These are phyloP conservation scores for Melikaiella ostensackeni DNA, from an alignment of 2,888 invertebrate genomes.

Conservation along the genomic window DNA sequence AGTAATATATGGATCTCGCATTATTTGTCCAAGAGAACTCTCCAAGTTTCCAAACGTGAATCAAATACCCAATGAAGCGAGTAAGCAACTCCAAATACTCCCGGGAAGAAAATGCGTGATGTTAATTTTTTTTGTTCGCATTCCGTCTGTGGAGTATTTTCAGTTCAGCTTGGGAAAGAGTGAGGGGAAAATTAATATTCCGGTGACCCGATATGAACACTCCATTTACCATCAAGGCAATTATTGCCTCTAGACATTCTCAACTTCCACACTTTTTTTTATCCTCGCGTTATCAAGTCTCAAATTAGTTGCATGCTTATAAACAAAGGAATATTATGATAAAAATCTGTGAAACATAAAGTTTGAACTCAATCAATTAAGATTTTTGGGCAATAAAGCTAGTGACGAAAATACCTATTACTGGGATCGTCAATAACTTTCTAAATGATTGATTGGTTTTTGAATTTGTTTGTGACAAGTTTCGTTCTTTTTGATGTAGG, in stretches of 20 bases:
- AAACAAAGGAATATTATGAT: not conserved
- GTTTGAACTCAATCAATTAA: not conserved
- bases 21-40: not conserved
- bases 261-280: not conserved
- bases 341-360: not conserved
- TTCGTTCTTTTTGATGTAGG: conserved; percentile 79
- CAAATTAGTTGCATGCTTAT: conserved; percentile 15
- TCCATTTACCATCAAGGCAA: conserved; percentile 70
- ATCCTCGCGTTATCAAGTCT: not conserved
- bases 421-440: conserved; percentile 5
- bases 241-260: conserved; percentile 47
- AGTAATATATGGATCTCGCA: not conserved
- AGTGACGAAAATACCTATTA: not conserved
- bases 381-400: not conserved
- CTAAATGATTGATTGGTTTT: not conserved
- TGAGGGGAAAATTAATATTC: conserved; percentile 65
- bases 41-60: conserved; percentile 8
- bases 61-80: conserved; percentile 12
- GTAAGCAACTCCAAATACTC: conserved; percentile 9
- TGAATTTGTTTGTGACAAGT: not conserved
- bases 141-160: conserved; percentile 7
- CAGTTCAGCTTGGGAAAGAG: conserved; percentile 46
- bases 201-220: conserved; percentile 68
- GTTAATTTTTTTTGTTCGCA: not conserved
- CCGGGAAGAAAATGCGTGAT: not conserved